These are phyloP conservation scores for Periophthalmus magnuspinnatus DNA, from an alignment of 2,797 vertebrate species.

Conservation along the genomic window DNA sequence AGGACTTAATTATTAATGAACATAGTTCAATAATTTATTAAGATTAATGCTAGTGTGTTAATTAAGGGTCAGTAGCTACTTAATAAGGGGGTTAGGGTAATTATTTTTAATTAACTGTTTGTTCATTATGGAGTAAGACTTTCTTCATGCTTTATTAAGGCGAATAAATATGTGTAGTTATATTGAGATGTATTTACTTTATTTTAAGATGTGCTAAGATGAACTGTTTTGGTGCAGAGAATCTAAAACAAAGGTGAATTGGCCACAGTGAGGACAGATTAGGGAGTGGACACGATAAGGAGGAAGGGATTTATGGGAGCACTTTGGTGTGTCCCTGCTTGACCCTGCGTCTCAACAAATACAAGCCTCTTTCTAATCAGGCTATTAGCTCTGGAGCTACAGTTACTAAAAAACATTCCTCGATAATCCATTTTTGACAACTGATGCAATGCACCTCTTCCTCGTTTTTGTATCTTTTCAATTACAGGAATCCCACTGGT, in stretches of 20 bases:
- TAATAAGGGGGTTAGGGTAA: too few species aligned
- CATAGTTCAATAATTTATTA: too few species aligned
- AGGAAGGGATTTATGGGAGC: conserved; percentile 19
- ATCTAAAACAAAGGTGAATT: conserved; percentile 34
- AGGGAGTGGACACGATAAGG: conserved; percentile 29
- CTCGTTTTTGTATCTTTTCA: conserved; percentile 38
- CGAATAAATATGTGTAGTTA: neutral
- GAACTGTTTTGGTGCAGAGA: conserved; percentile 10
- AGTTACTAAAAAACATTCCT: conserved; percentile 40
- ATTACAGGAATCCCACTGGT: conserved; percentile 47
- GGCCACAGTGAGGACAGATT: conserved; percentile 37
- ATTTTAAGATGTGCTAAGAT: too few species aligned
- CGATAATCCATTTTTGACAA: conserved; percentile 41
- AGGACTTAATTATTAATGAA: too few species aligned
- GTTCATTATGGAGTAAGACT: too few species aligned
- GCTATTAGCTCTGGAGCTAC: conserved; percentile 30
- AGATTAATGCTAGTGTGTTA: too few species aligned
- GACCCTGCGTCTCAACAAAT: conserved; percentile 42
- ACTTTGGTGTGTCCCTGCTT: conserved; percentile 35
- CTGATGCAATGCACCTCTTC: conserved; percentile 26
- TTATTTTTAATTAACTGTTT: too few species aligned
- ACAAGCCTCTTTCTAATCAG: conserved; percentile 32
- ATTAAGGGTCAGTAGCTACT: too few species aligned
- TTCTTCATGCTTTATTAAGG: too few species aligned
- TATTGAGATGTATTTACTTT: too few species aligned